These are phyloP conservation scores for Pseudomyrmex sp. DNA, from an alignment of 1,140 invertebrate genomes.

Conservation along the genomic window DNA sequence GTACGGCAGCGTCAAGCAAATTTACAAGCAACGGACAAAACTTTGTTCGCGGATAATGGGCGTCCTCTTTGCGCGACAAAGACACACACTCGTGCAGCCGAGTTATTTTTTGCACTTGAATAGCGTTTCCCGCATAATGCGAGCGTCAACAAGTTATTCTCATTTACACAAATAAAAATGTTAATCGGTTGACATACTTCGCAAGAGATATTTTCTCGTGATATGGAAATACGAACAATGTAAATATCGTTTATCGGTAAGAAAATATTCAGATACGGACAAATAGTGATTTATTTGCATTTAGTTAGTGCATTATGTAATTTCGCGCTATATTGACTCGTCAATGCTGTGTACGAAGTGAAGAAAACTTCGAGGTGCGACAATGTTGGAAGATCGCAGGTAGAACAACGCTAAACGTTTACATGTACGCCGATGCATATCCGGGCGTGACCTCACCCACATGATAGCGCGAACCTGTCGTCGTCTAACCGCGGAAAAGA, in stretches of 20 bases:
- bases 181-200: not conserved
- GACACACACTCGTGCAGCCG: conserved; percentile 26
- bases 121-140: conserved; percentile 35
- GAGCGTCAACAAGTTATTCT: conserved; percentile 49
- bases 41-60: conserved; percentile 45
- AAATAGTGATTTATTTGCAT: not conserved
- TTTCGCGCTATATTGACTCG: not conserved
- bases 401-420: conserved; percentile 70
- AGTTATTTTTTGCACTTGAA: conserved; percentile 51
- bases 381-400: conserved; percentile 28
- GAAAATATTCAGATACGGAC: not conserved
- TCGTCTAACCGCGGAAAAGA: conserved; percentile 43
- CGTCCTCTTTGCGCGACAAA: conserved; percentile 37
- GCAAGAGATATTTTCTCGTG: not conserved
- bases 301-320: not conserved
- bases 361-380: conserved; percentile 1
- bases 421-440: conserved; percentile 70
- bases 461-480: conserved; percentile 75
- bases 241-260: not conserved
- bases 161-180: conserved; percentile 24
- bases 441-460: conserved; percentile 73
- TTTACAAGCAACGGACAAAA: conserved; percentile 60
- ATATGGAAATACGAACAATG: not conserved
- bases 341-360: not conserved
- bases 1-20: conserved; percentile 51